A percentile compares a stretch with the other conserved stretches of the same genome.
Evolutionary conservation across 1,140 invertebrate genomes (phyloP).

Genomic region (Neodiprion lecontei): DNA sequence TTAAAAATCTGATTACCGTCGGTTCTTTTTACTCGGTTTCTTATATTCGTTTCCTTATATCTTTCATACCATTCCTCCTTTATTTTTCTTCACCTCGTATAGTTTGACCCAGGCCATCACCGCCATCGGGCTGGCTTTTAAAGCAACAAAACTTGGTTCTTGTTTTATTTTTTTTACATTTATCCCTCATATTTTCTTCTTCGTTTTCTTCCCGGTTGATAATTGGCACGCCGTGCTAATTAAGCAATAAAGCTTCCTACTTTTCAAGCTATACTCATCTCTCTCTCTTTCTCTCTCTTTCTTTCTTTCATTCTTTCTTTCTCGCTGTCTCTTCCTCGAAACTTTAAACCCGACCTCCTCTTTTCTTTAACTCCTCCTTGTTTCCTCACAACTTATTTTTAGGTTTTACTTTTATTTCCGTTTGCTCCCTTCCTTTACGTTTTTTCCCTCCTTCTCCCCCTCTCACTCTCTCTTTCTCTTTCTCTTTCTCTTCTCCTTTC

Average conservation of each 20-base stretch:
- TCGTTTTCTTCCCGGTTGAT: background rate
- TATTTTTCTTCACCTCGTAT: too few species aligned
- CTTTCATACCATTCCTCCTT: too few species aligned
- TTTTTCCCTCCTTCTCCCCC: background rate
- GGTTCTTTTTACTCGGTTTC: too few species aligned
- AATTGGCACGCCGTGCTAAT: slow-evolving; percentile 12
- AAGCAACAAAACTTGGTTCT: background rate
- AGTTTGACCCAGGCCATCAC: too few species aligned
- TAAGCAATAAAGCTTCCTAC: slow-evolving; percentile 5
- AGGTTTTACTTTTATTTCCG: background rate
- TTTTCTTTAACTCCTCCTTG: background rate
- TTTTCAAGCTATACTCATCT: too few species aligned
- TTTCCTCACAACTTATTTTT: too few species aligned
- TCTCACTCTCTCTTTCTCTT: slow-evolving; percentile 1
- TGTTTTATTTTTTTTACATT: background rate
- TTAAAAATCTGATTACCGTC: too few species aligned
- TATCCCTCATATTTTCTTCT: too few species aligned
- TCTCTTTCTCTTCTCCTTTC: background rate
- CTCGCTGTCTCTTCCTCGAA: background rate
- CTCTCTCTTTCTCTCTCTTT: background rate
- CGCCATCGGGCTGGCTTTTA: background rate
- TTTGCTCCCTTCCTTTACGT: background rate
- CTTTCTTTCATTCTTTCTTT: background rate
- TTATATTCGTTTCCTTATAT: too few species aligned
- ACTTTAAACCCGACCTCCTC: background rate